Evolutionary conservation across 1,140 invertebrate species (phyloP), one percentile per base, ranked within the genome.

Genomic region (Galleria mellonella): DNA sequence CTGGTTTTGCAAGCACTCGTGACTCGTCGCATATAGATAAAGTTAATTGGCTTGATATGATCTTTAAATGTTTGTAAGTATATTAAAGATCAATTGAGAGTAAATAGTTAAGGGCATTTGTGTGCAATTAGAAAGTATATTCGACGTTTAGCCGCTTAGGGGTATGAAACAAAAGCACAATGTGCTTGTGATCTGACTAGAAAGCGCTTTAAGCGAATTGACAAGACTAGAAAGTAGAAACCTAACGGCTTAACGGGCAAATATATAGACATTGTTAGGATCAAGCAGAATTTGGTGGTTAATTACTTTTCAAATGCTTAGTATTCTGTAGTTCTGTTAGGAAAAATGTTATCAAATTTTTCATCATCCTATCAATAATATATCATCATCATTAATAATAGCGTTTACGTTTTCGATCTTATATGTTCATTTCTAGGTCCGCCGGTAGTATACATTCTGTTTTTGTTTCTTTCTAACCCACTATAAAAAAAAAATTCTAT

Each of bases 141-240:
- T 49, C 55, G 43, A 63, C 53, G 59, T 32, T 52, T 42, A 51
- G 45, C 46, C 42, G 59, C 59, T 62, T 48, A 60, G 56, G 62
- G 71, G 65, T 64, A 67, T 56, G 47, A 51, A 57, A 70, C 60
- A 75, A 79, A 76, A 76, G 55, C 64, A 65, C 70, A 51, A 53
- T 65, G 45, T 62, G 39, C 29, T 23, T 47, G 27, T 28, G 30
- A 39, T 47, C 43, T 40, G 47, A 27, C 42, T 62, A 62, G 61
- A 72, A 61, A 63, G 62, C 46, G 63, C 54, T 64, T 65, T 64
- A 70, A 62, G 56, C 59, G 60, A 49, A 47, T 47, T 42, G 36
- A 56, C 51, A 43, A 64, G 61, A 73, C 75, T 82, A 82, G 77
- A 82, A 82, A 82, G 77, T 75, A 69, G 72, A 72, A 72, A 70